Percentiles rank a stretch among this genome's conserved stretches.
Evolutionary conservation across 1,140 invertebrate genomes (phyloP).

Genomic region (Elymnias hypermnestra): DNA sequence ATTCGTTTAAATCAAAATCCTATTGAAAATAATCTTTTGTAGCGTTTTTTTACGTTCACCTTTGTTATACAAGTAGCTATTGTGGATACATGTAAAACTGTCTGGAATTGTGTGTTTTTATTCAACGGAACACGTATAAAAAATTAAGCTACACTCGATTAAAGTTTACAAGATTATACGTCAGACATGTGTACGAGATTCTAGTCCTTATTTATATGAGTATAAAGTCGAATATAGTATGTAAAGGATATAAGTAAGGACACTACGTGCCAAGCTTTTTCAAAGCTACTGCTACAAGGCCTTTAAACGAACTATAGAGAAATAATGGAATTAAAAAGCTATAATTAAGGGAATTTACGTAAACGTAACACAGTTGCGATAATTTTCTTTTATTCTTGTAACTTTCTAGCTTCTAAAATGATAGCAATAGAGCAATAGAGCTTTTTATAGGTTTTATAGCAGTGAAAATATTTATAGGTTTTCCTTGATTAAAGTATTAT

Average conservation of each 20-base stretch:
- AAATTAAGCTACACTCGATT: constrained; percentile 9
- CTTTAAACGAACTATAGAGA: too few species aligned
- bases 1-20: constrained; percentile 28
- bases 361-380: too few species aligned
- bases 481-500: too few species aligned
- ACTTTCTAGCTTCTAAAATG: too few species aligned
- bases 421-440: too few species aligned
- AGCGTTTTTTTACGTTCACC: constrained; percentile 30
- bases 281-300: constrained; percentile 6
- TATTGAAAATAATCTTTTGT: constrained; percentile 30
- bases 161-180: constrained; percentile 8
- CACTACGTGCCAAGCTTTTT: constrained; percentile 13
- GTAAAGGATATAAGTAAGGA: constrained; percentile 1
- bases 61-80: constrained; percentile 24
- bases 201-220: background rate
- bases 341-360: too few species aligned
- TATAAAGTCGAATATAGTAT: constrained; percentile 3
- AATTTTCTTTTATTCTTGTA: too few species aligned
- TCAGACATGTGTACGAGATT: background rate
- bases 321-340: too few species aligned
- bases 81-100: constrained; percentile 19
- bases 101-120: constrained; percentile 22
- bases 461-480: too few species aligned
- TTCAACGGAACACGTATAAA: constrained; percentile 9
- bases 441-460: too few species aligned